A percentile compares a stretch with the other conserved stretches of the same genome.
Conservation (phyloP, 2,888 invertebrate species). For the Slavum lentiscoides region DNA sequence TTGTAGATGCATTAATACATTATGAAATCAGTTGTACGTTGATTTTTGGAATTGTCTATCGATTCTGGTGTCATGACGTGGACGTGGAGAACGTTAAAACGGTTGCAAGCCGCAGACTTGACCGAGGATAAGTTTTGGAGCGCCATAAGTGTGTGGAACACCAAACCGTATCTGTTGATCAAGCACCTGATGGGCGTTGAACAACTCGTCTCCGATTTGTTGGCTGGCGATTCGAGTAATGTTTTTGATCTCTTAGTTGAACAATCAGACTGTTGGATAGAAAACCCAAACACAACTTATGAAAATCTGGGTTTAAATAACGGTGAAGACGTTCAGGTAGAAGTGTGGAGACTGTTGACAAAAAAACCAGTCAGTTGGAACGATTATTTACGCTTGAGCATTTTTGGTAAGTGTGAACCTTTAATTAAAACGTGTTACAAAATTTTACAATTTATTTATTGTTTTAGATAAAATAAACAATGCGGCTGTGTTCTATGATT, state of each 20-base stretch:
- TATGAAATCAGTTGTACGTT: too few relatives aligned
- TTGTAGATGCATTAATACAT: background rate
- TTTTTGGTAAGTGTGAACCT: constrained; percentile 23
- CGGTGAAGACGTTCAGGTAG: constrained; percentile 12
- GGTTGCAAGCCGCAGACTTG: background rate
- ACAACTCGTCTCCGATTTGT: constrained; percentile 49
- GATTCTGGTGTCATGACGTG: constrained; percentile 6
- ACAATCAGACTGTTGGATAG: background rate
- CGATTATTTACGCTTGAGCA: constrained; percentile 35
- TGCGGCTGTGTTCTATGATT: constrained; percentile 15
- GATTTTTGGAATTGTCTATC: background rate
- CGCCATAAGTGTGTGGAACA: constrained; percentile 67
- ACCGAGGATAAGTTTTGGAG: constrained; percentile 58
- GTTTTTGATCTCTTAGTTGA: background rate
- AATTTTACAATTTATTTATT: background rate
- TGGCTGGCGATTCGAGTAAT: background rate
- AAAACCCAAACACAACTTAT: background rate
- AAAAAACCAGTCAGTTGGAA: constrained; percentile 30
- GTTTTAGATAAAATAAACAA: constrained; percentile 9
- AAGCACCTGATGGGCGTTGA: constrained; percentile 69
- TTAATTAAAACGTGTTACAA: background rate
- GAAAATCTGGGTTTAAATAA: background rate
- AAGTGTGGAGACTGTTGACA: constrained; percentile 42
- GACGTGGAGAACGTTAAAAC: constrained; percentile 28
- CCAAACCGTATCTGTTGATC: constrained; percentile 74